Evolutionary conservation across 2,797 vertebrate species (phyloP).

Genomic region (Myripristis murdjan): DNA sequence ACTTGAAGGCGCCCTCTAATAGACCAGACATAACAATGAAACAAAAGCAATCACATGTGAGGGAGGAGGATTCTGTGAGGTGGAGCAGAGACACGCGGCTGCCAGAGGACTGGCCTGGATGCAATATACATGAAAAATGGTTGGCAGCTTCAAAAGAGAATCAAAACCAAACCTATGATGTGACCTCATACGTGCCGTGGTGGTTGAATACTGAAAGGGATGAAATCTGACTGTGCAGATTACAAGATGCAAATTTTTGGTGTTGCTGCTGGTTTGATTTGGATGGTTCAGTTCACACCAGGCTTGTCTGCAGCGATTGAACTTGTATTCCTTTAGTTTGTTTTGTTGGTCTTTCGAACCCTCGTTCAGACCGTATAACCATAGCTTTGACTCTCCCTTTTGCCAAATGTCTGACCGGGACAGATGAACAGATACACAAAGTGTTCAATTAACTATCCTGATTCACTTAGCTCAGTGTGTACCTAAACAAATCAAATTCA

Average conservation of each 20-base stretch:
- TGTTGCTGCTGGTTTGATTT: too few relatives aligned
- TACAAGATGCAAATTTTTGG: too few relatives aligned
- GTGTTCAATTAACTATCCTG: conserved; percentile 18
- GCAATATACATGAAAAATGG: not conserved
- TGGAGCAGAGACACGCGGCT: not conserved
- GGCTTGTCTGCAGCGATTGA: too few relatives aligned
- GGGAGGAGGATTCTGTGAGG: conserved; percentile 17
- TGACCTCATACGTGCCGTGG: too few relatives aligned
- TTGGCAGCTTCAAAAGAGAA: not conserved
- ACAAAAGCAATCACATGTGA: conserved; percentile 34
- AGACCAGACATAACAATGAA: conserved; percentile 45
- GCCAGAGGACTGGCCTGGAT: not conserved
- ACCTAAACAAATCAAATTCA: not conserved
- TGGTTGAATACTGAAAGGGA: too few relatives aligned
- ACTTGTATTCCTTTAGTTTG: too few relatives aligned
- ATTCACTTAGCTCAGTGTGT: not conserved
- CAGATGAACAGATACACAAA: conserved; percentile 26
- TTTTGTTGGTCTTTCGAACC: too few relatives aligned
- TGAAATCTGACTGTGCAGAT: too few relatives aligned
- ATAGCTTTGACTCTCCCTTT: conserved; percentile 11
- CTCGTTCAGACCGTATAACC: too few relatives aligned
- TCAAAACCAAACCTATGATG: too few relatives aligned
- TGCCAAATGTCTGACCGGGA: conserved; percentile 39
- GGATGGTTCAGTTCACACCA: too few relatives aligned
- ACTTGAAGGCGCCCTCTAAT: conserved; percentile 52